Base-by-base conservation (phyloP, 1,140 invertebrate species). In the Mercenaria mercenaria region DNA sequence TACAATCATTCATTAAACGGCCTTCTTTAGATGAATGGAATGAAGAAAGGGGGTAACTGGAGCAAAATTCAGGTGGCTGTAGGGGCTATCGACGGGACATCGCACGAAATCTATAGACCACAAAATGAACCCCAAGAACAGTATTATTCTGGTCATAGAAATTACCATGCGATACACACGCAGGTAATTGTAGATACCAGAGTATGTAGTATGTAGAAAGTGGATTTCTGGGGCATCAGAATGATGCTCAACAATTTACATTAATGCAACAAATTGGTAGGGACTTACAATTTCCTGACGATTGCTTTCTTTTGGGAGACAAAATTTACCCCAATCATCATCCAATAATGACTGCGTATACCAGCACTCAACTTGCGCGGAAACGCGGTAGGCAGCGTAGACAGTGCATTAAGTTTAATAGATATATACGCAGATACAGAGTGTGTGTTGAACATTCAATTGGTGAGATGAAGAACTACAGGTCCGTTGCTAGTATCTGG, bases 161-260 rank as follows among this genome's bases (percentile, higher is more conserved):
- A 52, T 47, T 77, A n/a, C 29, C 74, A 77, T 77, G 26, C 39
- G 3, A 50, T 90, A 37, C 83, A 90, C 64, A 79, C 83, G 26
- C 84, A 90, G 67, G 29, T 90, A 6, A 47, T 90, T 32, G 61
- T 82, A n/a, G 84, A 90, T 50, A 82, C 52, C 52, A 29, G 0
- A 0, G 77, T 26, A 90, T 90, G 10, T 15, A 84, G 43, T 47
- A 59, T 34, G 37, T 90, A 50, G 26, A 59, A 43, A 15, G 18
- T 34, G 83, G 88, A 15, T 89, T 76, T 41, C 39, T 76, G 29
- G 43, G 67, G 23, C 74, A 84, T n/a, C 88, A 77, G 15, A 82
- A n/a, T n/a, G n/a, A n/a, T n/a, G n/a, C n/a, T n/a, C n/a, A n/a
- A n/a, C n/a, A n/a, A n/a, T n/a, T n/a, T 72, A 69, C 6, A 11